Percentiles rank a stretch among this genome's conserved stretches.
Conservation (phyloP, 2,888 invertebrate genomes). For the Erpobdella octoculata region DNA sequence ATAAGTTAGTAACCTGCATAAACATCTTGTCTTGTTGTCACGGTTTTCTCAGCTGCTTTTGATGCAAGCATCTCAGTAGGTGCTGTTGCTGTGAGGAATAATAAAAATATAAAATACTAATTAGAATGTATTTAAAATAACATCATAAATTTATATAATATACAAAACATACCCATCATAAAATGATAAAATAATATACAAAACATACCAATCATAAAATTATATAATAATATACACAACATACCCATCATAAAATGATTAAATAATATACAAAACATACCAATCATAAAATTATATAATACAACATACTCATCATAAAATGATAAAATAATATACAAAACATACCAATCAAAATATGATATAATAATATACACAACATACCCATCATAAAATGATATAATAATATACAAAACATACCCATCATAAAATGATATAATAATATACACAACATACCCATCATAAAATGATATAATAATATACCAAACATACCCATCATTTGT, state of each 20-base stretch:
- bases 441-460: background rate
- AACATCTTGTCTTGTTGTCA: slow-evolving; percentile 70
- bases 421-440: background rate
- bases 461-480: too few species aligned
- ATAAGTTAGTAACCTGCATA: slow-evolving; percentile 61
- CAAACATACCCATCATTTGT: slow-evolving; percentile 39
- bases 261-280: too few species aligned
- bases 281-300: too few species aligned
- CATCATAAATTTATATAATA: background rate
- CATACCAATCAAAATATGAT: background rate
- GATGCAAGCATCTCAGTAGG: slow-evolving; percentile 39
- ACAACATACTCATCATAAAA: background rate
- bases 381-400: background rate
- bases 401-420: background rate
- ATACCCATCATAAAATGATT: background rate
- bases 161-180: background rate
- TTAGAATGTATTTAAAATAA: background rate
- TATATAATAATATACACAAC: background rate
- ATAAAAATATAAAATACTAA: background rate
- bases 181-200: background rate
- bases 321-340: background rate
- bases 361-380: background rate
- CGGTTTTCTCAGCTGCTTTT: slow-evolving; percentile 55
- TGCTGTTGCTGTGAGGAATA: background rate
- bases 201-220: background rate